A percentile compares a stretch with the other conserved stretches of the same genome.
Evolutionary conservation across 2,888 invertebrate genomes (phyloP).

Genomic region (Nymphalis polychloros): DNA sequence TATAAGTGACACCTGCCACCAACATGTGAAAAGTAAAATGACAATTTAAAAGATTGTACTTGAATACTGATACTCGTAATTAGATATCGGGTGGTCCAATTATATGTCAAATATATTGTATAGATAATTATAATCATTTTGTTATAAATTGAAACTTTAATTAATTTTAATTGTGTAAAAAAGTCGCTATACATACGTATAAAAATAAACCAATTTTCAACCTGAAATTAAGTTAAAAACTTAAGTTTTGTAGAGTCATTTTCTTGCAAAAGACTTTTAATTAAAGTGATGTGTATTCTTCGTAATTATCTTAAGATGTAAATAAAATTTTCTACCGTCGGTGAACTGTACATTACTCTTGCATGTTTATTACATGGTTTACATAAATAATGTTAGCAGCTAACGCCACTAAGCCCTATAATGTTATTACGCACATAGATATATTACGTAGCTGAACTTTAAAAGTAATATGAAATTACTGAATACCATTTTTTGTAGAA

Average conservation of each 20-base stretch:
- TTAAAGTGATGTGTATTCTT: slow-evolving; percentile 2
- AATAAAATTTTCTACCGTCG: slow-evolving; percentile 3
- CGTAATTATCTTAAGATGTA: slow-evolving; percentile 9
- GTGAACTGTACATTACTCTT: slow-evolving; percentile 5
- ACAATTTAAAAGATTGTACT: too few relatives aligned
- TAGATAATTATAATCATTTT: too few relatives aligned
- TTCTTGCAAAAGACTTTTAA: not conserved
- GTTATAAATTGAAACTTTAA: too few relatives aligned
- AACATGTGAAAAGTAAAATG: too few relatives aligned
- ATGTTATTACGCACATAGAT: slow-evolving; percentile 11
- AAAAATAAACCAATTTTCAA: too few relatives aligned
- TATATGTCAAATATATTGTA: too few relatives aligned
- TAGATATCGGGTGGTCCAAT: too few relatives aligned
- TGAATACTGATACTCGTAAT: too few relatives aligned
- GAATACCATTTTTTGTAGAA: not conserved
- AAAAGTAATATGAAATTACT: slow-evolving; percentile 9
- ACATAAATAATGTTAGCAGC: slow-evolving; percentile 15
- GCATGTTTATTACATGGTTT: slow-evolving; percentile 12
- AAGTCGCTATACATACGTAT: too few relatives aligned
- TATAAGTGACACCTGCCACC: too few relatives aligned
- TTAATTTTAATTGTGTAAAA: too few relatives aligned
- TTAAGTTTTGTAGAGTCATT: not conserved
- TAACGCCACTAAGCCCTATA: slow-evolving; percentile 15
- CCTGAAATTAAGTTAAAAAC: not conserved
- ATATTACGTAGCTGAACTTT: slow-evolving; percentile 9